phyloP scores from a whole-genome alignment of 2,797 vertebrate genomes.

The Varecia variegata region DNA sequence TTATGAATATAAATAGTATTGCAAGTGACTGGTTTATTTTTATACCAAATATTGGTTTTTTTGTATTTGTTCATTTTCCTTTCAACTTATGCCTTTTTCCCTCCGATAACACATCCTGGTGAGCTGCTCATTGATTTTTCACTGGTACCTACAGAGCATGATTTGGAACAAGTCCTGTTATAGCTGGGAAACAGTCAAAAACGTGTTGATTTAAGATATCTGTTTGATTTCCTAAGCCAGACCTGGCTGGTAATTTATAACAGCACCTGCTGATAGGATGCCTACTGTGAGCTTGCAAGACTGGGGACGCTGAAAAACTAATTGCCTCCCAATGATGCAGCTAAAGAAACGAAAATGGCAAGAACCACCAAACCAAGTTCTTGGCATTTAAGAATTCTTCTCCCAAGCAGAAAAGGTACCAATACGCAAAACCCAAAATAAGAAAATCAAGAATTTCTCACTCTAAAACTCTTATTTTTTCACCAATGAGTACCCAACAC shows the following conservation, averaged over 20 bases:
- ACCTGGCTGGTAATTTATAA: constrained; percentile 51
- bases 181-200: constrained; percentile 56
- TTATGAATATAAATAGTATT: not conserved
- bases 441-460: not conserved
- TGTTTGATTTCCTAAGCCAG: constrained; percentile 59
- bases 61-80: constrained; percentile 44
- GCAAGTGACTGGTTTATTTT: not conserved
- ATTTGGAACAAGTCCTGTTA: constrained; percentile 37
- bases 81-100: not conserved
- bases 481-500: not conserved
- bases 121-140: constrained; percentile 32
- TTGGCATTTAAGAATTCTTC: constrained; percentile 7
- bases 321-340: constrained; percentile 5
- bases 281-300: constrained; percentile 1
- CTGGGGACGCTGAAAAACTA: constrained; percentile 31
- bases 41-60: not conserved
- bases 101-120: not conserved
- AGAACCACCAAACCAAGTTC: not conserved
- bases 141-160: constrained; percentile 8
- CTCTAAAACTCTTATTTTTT: not conserved
- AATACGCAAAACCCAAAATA: not conserved
- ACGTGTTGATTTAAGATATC: constrained; percentile 52
- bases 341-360: not conserved
- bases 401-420: not conserved
- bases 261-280: constrained; percentile 34